phyloP scores from a whole-genome alignment of 2,888 invertebrate genomes.

The Sisyra nigra region DNA sequence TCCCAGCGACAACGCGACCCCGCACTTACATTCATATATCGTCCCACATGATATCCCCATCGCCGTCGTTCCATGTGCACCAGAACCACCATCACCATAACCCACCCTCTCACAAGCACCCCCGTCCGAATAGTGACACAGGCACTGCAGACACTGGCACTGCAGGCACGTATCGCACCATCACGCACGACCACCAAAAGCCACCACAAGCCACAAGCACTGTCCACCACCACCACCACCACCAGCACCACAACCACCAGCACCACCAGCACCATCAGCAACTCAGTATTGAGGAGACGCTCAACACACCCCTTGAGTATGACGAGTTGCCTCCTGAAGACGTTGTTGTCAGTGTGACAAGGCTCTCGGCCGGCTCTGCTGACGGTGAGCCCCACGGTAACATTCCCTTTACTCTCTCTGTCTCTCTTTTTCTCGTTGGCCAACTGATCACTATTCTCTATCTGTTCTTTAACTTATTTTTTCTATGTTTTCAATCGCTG shows the following conservation, averaged over 20 bases:
- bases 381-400: constrained; percentile 7
- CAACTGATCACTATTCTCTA: neutral
- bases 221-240: constrained; percentile 14
- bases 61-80: constrained; percentile 29
- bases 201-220: constrained; percentile 8
- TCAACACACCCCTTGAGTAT: constrained; percentile 6
- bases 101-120: constrained; percentile 1
- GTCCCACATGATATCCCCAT: constrained; percentile 18
- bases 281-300: constrained; percentile 5
- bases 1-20: constrained; percentile 28
- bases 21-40: constrained; percentile 20
- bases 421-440: neutral
- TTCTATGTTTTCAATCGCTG: too few relatives aligned
- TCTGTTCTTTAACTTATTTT: too few relatives aligned
- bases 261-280: constrained; percentile 14
- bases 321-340: constrained; percentile 7
- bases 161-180: constrained; percentile 12
- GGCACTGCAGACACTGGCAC: constrained; percentile 3
- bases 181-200: constrained; percentile 17
- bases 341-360: constrained; percentile 8
- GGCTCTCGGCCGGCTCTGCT: constrained; percentile 8
- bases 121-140: too few relatives aligned
- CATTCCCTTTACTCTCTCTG: neutral
- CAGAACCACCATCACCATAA: constrained; percentile 20
- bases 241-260: constrained; percentile 18